Evolutionary conservation across 2,113 vertebrate species (phyloP).

Genomic region (Tursiops truncatus): DNA sequence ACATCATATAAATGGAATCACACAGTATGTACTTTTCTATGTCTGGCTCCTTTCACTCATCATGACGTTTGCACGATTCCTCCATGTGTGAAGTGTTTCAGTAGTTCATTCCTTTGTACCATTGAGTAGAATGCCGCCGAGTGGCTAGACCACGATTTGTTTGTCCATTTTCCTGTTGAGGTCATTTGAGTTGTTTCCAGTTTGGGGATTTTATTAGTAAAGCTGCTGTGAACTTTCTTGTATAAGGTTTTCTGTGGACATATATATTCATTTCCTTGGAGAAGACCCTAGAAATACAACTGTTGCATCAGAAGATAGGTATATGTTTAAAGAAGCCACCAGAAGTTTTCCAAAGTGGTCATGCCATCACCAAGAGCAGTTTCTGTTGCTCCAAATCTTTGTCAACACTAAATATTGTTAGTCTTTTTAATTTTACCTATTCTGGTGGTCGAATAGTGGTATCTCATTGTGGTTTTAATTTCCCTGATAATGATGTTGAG

Average conservation of each 20-base stretch:
- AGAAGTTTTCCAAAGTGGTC: not conserved
- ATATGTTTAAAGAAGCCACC: not conserved
- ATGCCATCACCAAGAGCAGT: not conserved
- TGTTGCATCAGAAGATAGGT: not conserved
- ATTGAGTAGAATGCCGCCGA: not conserved
- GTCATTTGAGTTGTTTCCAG: not conserved
- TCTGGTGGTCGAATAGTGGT: not conserved
- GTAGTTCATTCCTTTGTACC: too few species aligned
- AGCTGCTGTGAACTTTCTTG: not conserved
- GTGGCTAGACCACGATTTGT: not conserved
- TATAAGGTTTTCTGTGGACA: not conserved
- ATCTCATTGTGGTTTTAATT: not conserved
- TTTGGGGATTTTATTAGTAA: not conserved
- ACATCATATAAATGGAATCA: accelerated
- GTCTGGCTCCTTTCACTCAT: not conserved
- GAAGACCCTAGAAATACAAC: not conserved
- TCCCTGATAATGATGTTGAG: not conserved
- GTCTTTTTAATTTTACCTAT: not conserved
- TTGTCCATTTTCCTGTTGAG: not conserved
- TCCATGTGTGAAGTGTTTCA: too few species aligned
- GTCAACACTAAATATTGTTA: not conserved
- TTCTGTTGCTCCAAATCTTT: not conserved
- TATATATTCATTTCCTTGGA: not conserved
- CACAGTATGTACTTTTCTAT: not conserved
- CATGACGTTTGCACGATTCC: not conserved